phyloP scores from a whole-genome alignment of 2,888 invertebrate species.

The Agrotis puta region DNA sequence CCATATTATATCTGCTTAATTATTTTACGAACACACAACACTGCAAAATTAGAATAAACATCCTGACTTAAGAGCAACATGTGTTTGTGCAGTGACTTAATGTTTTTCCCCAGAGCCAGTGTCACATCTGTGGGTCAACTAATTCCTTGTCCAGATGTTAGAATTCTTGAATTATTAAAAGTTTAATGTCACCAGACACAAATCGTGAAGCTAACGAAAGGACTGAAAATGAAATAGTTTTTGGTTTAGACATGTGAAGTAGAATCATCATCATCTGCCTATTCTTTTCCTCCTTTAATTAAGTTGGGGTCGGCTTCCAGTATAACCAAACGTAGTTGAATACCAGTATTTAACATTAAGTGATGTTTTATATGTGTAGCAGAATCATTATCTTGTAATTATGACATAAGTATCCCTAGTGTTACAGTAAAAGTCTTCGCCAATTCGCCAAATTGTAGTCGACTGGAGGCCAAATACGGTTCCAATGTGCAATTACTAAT shows the following conservation, averaged over 20 bases:
- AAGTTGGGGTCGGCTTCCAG: too few species aligned
- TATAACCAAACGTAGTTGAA: too few species aligned
- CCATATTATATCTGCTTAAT: too few species aligned
- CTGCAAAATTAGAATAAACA: slow-evolving; percentile 11
- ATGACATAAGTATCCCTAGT: slow-evolving; percentile 12
- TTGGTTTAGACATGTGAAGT: background rate
- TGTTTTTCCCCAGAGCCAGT: background rate
- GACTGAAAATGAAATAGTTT: background rate
- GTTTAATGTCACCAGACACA: background rate
- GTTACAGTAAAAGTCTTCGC: slow-evolving; percentile 25
- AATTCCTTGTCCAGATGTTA: slow-evolving; percentile 12
- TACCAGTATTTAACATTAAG: too few species aligned
- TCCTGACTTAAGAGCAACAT: slow-evolving; percentile 8
- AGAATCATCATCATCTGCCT: too few species aligned
- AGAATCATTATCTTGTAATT: background rate
- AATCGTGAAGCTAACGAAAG: background rate
- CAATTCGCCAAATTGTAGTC: slow-evolving; percentile 30
- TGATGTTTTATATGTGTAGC: too few species aligned
- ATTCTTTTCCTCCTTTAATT: too few species aligned
- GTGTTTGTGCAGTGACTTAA: slow-evolving; percentile 10
- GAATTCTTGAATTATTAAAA: background rate
- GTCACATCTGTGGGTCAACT: slow-evolving; percentile 26
- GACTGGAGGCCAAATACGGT: slow-evolving; percentile 33
- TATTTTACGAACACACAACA: background rate
- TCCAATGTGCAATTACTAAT: slow-evolving; percentile 30